Evolutionary conservation across 1,140 invertebrate species (phyloP).

Genomic region (Saccostrea cuccullata): DNA sequence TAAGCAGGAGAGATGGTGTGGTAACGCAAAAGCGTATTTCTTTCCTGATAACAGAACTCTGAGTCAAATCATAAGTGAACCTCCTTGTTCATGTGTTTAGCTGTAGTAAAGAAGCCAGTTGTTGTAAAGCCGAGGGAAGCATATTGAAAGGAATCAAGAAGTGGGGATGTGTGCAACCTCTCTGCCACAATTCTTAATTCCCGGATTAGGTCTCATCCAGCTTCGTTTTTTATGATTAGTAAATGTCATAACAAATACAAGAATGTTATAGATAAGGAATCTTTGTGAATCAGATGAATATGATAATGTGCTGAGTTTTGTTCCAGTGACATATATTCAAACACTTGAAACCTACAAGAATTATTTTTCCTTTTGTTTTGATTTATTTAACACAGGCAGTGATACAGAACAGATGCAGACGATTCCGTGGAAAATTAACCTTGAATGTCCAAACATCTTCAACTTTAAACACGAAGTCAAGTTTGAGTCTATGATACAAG

Average conservation of each 20-base stretch:
- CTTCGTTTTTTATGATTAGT: neutral
- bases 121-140: neutral
- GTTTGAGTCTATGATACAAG: neutral
- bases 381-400: neutral
- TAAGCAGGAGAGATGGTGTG: too few relatives aligned
- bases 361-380: neutral
- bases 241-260: neutral
- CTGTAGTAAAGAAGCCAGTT: neutral
- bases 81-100: too few relatives aligned
- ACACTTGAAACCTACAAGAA: neutral
- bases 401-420: neutral
- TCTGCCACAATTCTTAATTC: neutral
- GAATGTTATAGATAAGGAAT: neutral
- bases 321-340: neutral
- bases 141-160: neutral
- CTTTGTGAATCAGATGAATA: neutral
- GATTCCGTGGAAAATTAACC: neutral
- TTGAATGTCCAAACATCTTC: neutral
- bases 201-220: neutral
- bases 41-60: too few relatives aligned
- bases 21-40: too few relatives aligned
- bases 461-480: neutral
- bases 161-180: neutral
- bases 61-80: too few relatives aligned
- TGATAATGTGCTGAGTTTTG: neutral